A percentile compares a stretch with the other conserved stretches of the same genome.
Conservation (phyloP, 2,113 vertebrate genomes). For the Parus major region DNA sequence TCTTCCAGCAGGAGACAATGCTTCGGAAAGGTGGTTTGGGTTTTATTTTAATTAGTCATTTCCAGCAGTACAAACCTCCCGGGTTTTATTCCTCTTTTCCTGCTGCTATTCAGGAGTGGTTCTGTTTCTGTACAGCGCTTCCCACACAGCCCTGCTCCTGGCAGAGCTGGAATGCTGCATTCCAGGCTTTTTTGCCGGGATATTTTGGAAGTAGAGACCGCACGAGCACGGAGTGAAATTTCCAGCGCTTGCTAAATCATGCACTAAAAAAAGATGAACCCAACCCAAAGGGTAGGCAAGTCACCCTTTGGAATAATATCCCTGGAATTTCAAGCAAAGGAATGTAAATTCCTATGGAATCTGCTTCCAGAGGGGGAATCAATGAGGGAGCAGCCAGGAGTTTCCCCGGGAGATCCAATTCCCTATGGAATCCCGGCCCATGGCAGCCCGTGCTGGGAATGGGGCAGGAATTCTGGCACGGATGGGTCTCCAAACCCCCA, state of each 20-base stretch:
- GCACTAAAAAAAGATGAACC: rapidly evolving
- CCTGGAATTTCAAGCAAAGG: background rate
- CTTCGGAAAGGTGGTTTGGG: background rate
- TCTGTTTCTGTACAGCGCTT: background rate
- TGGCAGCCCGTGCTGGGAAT: background rate
- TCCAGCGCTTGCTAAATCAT: background rate
- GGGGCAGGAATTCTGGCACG: background rate
- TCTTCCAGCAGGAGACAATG: background rate
- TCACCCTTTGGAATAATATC: background rate
- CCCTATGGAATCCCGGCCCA: background rate
- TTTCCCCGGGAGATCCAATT: background rate
- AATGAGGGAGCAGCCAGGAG: rapidly evolving
- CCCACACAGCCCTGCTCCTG: background rate
- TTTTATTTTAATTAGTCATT: background rate
- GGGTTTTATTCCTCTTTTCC: background rate
- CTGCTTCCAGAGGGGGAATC: background rate
- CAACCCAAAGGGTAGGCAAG: background rate
- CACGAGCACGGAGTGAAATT: background rate
- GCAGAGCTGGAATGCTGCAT: background rate
- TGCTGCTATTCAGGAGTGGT: background rate
- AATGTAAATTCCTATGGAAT: rapidly evolving
- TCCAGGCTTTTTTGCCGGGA: background rate
- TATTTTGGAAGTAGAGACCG: background rate
- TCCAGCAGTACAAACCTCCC: background rate
- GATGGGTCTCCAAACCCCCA: background rate